phyloP scores from a whole-genome alignment of 2,113 vertebrate species.

The Brachyistius frenatus region DNA sequence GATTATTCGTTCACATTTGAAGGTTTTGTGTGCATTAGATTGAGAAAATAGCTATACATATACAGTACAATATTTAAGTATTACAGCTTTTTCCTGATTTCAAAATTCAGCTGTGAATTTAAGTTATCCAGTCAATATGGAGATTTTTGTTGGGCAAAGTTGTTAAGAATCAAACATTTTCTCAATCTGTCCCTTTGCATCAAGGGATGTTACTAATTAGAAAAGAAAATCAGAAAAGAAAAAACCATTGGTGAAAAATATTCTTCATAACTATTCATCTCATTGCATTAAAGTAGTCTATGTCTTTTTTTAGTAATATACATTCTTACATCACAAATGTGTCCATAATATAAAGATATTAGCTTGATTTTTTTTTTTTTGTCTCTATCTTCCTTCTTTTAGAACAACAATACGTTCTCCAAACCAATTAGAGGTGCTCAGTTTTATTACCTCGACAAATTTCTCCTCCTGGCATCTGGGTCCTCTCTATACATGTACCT shows the following conservation, averaged over 20 bases:
- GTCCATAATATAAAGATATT: neutral
- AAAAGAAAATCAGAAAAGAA: too few species aligned
- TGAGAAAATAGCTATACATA: neutral
- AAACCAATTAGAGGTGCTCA: slow-evolving; percentile 84
- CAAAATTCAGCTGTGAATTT: too few species aligned
- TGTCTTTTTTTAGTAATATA: neutral
- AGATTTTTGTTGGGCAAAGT: neutral
- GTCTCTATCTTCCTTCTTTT: slow-evolving; percentile 48
- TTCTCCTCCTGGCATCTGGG: slow-evolving; percentile 88
- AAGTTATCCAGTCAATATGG: neutral
- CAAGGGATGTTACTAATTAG: too few species aligned
- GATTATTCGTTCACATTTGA: neutral
- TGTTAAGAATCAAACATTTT: neutral
- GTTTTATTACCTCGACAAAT: slow-evolving; percentile 92
- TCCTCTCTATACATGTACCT: slow-evolving; percentile 85
- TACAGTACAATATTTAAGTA: too few species aligned
- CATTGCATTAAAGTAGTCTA: neutral
- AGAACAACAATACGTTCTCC: slow-evolving; percentile 84
- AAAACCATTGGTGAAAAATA: too few species aligned
- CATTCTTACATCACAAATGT: neutral
- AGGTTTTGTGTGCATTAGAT: neutral
- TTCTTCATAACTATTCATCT: too few species aligned
- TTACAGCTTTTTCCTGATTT: too few species aligned
- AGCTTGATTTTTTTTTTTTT: slow-evolving; percentile 1
- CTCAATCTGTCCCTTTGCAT: too few species aligned